Evolutionary conservation across 2,797 vertebrate genomes (phyloP).

Genomic region (Girardinus metallicus): DNA sequence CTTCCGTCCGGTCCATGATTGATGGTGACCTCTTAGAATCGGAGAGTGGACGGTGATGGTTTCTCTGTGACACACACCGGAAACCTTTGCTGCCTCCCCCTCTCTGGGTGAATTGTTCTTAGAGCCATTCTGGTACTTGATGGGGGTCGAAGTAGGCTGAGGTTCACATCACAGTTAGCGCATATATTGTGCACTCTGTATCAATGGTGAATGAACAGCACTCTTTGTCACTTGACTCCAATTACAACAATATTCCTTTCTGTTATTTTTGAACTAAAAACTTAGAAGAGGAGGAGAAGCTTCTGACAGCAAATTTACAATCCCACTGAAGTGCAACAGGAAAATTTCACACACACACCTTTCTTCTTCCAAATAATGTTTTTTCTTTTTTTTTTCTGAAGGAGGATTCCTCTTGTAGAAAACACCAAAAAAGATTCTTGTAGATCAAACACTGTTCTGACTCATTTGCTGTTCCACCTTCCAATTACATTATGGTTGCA

Average conservation of each 20-base stretch:
- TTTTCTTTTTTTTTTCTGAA: too few species aligned
- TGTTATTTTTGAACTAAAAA: conserved; percentile 6
- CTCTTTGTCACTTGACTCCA: conserved; percentile 53
- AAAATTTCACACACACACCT: conserved; percentile 28
- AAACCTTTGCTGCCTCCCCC: conserved; percentile 54
- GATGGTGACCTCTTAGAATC: conserved; percentile 63
- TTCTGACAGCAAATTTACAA: conserved; percentile 52
- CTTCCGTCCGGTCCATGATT: conserved; percentile 53
- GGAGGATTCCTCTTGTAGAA: background rate
- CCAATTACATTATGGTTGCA: background rate
- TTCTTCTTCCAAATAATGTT: background rate
- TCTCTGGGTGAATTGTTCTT: conserved; percentile 35
- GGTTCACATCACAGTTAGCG: conserved; percentile 67
- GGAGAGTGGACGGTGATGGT: conserved; percentile 52
- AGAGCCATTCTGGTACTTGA: conserved; percentile 61
- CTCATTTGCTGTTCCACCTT: background rate
- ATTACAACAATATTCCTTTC: conserved; percentile 47
- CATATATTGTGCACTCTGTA: conserved; percentile 69
- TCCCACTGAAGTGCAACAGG: conserved; percentile 23
- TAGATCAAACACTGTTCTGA: background rate
- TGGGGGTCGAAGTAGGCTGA: conserved; percentile 55
- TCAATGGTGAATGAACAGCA: conserved; percentile 69
- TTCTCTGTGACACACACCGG: conserved; percentile 63
- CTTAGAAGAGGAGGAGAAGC: conserved; percentile 46
- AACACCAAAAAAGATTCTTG: background rate